These are phyloP conservation scores for Labeo catla DNA, from an alignment of 2,113 vertebrate species.

Conservation along the genomic window DNA sequence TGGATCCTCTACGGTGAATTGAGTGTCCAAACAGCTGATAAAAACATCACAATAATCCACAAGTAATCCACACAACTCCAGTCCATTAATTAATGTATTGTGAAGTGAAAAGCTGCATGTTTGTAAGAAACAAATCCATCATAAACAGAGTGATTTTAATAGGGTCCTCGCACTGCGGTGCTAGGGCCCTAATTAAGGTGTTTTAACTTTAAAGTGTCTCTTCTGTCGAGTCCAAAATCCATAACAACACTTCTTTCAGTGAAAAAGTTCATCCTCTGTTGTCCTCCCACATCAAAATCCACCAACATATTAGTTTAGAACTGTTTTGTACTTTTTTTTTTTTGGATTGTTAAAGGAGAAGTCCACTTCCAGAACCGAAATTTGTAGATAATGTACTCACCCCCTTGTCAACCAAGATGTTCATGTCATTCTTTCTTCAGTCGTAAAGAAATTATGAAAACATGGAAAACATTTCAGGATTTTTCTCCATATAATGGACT, in stretches of 20 bases:
- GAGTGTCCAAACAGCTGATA: not conserved
- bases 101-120: not conserved
- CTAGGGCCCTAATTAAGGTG: not conserved
- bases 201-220: not conserved
- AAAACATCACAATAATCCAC: not conserved
- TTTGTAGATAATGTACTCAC: no score
- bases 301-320: no score
- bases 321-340: no score
- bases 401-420: no score
- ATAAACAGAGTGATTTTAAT: no score
- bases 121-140: not conserved
- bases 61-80: not conserved
- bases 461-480: no score
- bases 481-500: no score
- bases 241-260: not conserved
- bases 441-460: no score
- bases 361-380: no score
- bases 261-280: not conserved
- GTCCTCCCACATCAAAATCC: not conserved
- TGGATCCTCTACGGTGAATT: not conserved
- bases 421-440: no score
- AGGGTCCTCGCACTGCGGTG: no score
- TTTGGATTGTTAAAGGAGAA: no score
- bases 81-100: not conserved
- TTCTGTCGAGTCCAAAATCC: not conserved